Evolutionary conservation across 2,888 invertebrate species (phyloP).

Genomic region (Zaprionus bogoriensis): DNA sequence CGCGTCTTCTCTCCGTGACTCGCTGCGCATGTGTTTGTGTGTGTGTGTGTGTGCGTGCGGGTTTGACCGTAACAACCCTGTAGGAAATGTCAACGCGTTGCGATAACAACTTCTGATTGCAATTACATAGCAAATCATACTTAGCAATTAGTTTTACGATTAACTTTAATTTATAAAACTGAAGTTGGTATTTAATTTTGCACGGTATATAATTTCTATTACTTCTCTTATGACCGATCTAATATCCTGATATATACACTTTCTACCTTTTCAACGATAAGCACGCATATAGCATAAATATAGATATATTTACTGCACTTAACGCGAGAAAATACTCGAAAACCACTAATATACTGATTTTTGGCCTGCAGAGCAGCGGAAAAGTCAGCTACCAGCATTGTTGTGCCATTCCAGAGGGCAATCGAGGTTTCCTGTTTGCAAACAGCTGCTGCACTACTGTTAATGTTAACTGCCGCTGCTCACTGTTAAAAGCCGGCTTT

Average conservation of each 20-base stretch:
- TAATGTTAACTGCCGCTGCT: conserved; percentile 56
- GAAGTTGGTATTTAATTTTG: too few species aligned
- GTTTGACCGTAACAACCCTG: conserved; percentile 37
- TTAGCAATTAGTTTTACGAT: neutral
- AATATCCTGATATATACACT: neutral
- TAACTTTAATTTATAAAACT: too few species aligned
- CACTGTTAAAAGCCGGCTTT: conserved; percentile 52
- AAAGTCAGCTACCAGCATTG: conserved; percentile 22
- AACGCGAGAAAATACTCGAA: too few species aligned
- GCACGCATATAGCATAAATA: too few species aligned
- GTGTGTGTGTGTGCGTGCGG: conserved; percentile 6
- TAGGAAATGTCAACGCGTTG: conserved; percentile 19
- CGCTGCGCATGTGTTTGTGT: conserved; percentile 15
- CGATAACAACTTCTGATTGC: neutral
- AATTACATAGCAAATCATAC: neutral
- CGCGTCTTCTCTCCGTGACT: conserved; percentile 54
- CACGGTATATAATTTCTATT: too few species aligned
- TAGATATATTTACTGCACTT: too few species aligned
- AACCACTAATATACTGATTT: conserved; percentile 9
- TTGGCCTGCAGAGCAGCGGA: neutral
- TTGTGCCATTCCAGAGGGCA: conserved; percentile 20
- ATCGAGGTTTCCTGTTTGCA: conserved; percentile 57
- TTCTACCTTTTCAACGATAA: too few species aligned
- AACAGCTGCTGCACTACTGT: conserved; percentile 48
- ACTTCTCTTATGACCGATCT: neutral